Base-by-base conservation (phyloP, 2,888 invertebrate species). In the Leptura quadrifasciata region DNA sequence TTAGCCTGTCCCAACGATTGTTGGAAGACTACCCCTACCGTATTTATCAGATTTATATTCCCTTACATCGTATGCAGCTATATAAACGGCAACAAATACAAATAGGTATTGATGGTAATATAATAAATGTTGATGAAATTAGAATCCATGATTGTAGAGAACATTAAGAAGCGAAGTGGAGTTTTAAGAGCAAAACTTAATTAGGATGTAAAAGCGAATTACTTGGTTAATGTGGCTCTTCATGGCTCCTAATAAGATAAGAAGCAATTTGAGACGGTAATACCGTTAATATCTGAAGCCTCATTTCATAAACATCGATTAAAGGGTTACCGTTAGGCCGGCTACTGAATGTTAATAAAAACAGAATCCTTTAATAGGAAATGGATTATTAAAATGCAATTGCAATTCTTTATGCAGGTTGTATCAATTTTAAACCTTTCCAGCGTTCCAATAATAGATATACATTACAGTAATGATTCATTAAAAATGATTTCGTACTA, bases 251-350 rank as follows among this genome's bases (percentile, higher is more conserved):
- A 89, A 89, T 88, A 86, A 85, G 88, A 88, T 89, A 87, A 89
- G 88, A 88, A 88, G 88, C 88, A 88, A 88, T 89, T 88, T 88
- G 86, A 89, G 87, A 88, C 86, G 86, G 85, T 88, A 88, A 89
- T 86, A 84, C 86, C 87, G 87, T 87, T 88, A 88, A 88, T 88
- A 87, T 87, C 87, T 84, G 86, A 86, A 87, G 87, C 85, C 86
- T 86, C 88, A 86, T 88, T 88, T 88, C 89, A 89, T 89, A 89
- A 89, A 89, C 89, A 88, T 88, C 88, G 88, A 88, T 88, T 88
- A 88, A 87, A 86, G 87, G 87, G 87, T 86, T 86, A 79, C 80
- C 74, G 79, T 65, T 74, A 75, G 82, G 83, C 80, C 80, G 78
- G 79, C 60, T 12, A 60, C 10, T 39, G 55, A 27, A 27, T 55